phyloP scores from a whole-genome alignment of 2,888 invertebrate genomes.

The Oligia fasciuncula region DNA sequence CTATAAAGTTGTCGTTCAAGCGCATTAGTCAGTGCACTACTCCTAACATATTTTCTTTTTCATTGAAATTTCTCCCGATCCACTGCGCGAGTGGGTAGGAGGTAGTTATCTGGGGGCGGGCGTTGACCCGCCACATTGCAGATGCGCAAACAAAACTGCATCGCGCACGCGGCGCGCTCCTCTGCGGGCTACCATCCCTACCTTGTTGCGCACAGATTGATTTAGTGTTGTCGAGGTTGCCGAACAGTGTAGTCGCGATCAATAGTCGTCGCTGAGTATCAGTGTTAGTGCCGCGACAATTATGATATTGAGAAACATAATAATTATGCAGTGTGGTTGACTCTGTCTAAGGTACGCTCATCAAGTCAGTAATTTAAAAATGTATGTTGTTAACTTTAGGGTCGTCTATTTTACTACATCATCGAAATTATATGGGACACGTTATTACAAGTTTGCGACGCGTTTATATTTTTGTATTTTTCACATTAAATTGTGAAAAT shows the following conservation, averaged over 20 bases:
- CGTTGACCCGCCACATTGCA: neutral
- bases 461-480: neutral
- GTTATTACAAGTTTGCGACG: too few relatives aligned
- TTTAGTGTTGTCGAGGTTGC: neutral
- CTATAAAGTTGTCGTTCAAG: too few relatives aligned
- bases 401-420: too few relatives aligned
- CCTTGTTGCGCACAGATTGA: neutral
- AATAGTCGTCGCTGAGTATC: too few relatives aligned
- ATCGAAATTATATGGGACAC: too few relatives aligned
- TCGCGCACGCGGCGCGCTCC: neutral
- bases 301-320: neutral
- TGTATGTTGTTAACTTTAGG: too few relatives aligned
- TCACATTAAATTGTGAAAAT: neutral
- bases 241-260: neutral
- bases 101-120: neutral
- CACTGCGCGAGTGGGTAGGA: neutral
- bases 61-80: neutral
- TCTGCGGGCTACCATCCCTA: neutral
- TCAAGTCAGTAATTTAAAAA: too few relatives aligned
- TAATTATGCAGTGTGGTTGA: neutral
- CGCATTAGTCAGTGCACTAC: too few relatives aligned
- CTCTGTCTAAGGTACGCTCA: too few relatives aligned
- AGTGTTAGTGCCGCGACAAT: neutral
- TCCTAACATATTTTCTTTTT: too few relatives aligned
- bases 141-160: constrained; percentile 4